These are phyloP conservation scores for Propithecus perrieri DNA, from an alignment of 2,797 vertebrate genomes.

Conservation along the genomic window DNA sequence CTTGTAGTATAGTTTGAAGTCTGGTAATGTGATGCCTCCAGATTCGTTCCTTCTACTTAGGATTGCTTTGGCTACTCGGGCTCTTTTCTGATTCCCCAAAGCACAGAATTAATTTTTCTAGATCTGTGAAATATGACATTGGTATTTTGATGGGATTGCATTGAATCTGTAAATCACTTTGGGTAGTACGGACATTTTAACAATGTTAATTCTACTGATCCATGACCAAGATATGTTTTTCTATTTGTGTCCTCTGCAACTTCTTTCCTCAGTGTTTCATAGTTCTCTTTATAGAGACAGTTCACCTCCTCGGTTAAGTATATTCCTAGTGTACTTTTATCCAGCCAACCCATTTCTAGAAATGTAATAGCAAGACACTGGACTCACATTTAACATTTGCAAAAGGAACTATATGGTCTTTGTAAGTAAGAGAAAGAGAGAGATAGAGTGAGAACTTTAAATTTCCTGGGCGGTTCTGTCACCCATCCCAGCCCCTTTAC, in stretches of 20 bases:
- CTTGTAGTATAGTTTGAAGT: neutral
- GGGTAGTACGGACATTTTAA: neutral
- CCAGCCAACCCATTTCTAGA: neutral
- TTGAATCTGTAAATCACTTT: neutral
- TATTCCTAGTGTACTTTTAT: neutral
- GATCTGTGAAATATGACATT: neutral
- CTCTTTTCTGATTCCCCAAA: neutral
- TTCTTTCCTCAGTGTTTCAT: neutral
- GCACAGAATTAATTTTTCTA: neutral
- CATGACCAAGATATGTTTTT: neutral
- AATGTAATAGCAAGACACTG: neutral
- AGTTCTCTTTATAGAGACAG: neutral
- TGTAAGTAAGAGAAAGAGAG: neutral
- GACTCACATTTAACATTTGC: neutral
- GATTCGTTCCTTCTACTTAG: neutral
- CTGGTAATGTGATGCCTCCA: neutral
- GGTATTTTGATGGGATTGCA: neutral
- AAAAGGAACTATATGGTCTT: neutral
- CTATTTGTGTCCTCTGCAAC: neutral
- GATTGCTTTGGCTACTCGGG: neutral
- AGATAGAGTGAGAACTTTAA: neutral
- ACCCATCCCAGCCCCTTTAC: neutral
- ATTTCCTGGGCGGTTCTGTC: neutral
- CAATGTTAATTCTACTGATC: neutral
- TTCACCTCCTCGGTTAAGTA: neutral